A percentile compares a stretch with the other conserved stretches of the same genome.
Conservation (phyloP, 2,113 vertebrate species). For the Eolophus roseicapilla region DNA sequence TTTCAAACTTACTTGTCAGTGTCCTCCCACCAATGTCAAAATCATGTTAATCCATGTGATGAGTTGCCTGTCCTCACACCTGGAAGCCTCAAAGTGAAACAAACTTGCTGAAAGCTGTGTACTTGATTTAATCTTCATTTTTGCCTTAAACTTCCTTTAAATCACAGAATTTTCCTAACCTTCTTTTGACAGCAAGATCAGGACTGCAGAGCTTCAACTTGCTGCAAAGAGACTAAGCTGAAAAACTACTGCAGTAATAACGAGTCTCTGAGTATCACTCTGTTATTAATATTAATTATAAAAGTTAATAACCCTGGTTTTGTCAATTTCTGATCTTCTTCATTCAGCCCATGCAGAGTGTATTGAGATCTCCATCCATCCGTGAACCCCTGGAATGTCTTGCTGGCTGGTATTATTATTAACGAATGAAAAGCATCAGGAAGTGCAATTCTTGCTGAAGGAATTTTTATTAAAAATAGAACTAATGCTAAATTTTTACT, state of each 20-base stretch:
- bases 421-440: background rate
- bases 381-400: background rate
- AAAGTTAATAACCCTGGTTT: background rate
- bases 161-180: background rate
- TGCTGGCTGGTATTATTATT: background rate
- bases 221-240: background rate
- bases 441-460: background rate
- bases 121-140: background rate
- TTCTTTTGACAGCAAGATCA: background rate
- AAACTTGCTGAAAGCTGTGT: background rate
- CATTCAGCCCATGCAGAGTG: background rate
- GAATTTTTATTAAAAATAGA: background rate
- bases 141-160: background rate
- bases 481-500: background rate
- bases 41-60: background rate
- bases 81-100: background rate
- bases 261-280: background rate
- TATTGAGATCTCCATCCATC: constrained; percentile 21
- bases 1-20: background rate
- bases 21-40: background rate
- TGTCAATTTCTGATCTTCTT: constrained; percentile 35
- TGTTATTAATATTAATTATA: constrained; percentile 39
- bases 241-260: background rate
- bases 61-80: background rate
- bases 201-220: background rate